Evolutionary conservation across 2,888 invertebrate species (phyloP), one percentile per base, ranked within the genome.

Genomic region (Leucophora obtusa): DNA sequence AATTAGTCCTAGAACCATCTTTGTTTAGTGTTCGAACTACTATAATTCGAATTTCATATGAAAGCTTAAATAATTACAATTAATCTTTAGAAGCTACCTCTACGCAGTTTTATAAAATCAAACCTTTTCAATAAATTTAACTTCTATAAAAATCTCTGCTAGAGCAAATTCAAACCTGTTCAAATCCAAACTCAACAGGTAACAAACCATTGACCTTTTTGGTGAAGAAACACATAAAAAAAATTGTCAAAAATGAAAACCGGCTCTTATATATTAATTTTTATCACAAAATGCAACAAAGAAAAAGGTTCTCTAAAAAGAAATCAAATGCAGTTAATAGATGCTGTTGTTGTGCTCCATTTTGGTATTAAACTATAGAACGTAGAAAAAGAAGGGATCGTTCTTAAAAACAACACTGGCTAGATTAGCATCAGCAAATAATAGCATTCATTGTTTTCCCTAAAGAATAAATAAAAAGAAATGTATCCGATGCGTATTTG

Each of bases 361-460:
- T 81, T 81, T 65, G 43, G 43, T 75, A 56, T 47, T 47, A 56
- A 54, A 15, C 50, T 18, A 54, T 28, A 50, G 47, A 28, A 51
- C 17, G 11, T 14, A 62, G 9, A 62, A 62, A 24, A 9, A 65
- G 5, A 72, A 72, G 59, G 11, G 59, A n/a, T n/a, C n/a, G n/a
- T n/a, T 53, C 68, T 51, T 10, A 35, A 35, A 14, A 35, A 21
- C 2, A 21, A 21, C 15, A 38, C 28, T 1, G 43, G 24, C 63
- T 4, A 73, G 80, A 81, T 81, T 76, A 81, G 76, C 76, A 81
- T 81, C 80, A 77, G 69, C 80, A 81, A 81, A 79, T 70, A 79
- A 60, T 53, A 65, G 14, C 71, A 63, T 69, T 51, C 28, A 65
- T 50, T 51, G 15, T 71, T 58, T 24, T 24, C 7, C 1, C 2